Base-by-base conservation (phyloP, 2,797 vertebrate genomes). In the Moxostoma hubbsi region DNA sequence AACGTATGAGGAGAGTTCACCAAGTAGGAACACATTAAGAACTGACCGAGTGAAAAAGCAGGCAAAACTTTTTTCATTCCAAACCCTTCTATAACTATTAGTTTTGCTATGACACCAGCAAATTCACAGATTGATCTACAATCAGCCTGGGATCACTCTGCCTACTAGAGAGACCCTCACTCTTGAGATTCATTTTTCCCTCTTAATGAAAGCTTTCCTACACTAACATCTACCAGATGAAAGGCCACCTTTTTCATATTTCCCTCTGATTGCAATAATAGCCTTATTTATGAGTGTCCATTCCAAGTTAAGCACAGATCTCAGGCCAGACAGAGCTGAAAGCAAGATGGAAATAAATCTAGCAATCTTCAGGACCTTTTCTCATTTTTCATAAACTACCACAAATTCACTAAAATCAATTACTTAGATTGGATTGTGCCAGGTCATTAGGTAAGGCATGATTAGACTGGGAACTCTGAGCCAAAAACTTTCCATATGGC, bases 81-180 rank as follows among this genome's bases (percentile, higher is more conserved):
- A 59, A 24, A 46, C 51, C 74, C 88, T 87, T 93, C 90, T 88
- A 91, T 90, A 93, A 91, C 90, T 90, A 92, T 93, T 93, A 93
- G 88, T 82, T 82, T 83, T 82, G 85, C 84, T 87, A 90, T 91
- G 91, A 92, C 92, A 93, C 89, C 63, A 59, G 80, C 69, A 87
- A 88, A 92, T 92, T 93, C 90, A 92, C 89, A 89, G 89, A 94
- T 93, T 92, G 93, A 94, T 94, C 91, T 88, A 86, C 82, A 85
- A 80, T 88, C 85, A 45, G 88, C 89, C 83, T 61, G 90, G 87
- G 90, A 91, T 86, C 82, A 74, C 84, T 88, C 83, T 80, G 85
- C 75, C 88, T 65, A 61, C 24, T 75, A 82, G 81, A 62, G 50
- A 86, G 86, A 87, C 79, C 80, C 86, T 87, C 81, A 83, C 88